Conservation (phyloP, 2,888 invertebrate species). For the Drosophila atripex region DNA sequence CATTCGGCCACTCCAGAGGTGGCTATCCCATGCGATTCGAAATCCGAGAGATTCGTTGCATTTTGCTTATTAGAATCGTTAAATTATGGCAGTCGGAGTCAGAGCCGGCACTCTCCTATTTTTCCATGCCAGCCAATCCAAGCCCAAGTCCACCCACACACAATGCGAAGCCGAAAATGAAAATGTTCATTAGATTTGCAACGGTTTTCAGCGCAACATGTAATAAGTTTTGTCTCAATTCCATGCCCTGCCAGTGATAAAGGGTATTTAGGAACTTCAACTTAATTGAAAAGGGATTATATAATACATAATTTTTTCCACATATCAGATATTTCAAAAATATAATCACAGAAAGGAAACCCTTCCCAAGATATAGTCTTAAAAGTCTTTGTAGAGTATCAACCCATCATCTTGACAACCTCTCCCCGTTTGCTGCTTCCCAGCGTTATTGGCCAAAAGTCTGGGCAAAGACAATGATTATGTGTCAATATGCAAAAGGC, state of each 20-base stretch:
- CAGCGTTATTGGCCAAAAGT: slow-evolving; percentile 41
- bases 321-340: no score
- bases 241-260: slow-evolving; percentile 14
- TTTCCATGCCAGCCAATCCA: slow-evolving; percentile 21
- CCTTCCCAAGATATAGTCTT: neutral
- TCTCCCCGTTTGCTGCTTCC: slow-evolving; percentile 7
- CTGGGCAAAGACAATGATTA: slow-evolving; percentile 73
- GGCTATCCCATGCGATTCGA: slow-evolving; percentile 20
- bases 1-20: slow-evolving; percentile 32
- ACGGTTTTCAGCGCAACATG: slow-evolving; percentile 72
- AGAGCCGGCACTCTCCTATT: slow-evolving; percentile 25
- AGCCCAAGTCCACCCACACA: slow-evolving; percentile 60
- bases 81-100: slow-evolving; percentile 63
- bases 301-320: no score
- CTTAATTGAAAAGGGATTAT: neutral
- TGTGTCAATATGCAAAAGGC: slow-evolving; percentile 78
- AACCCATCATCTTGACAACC: neutral
- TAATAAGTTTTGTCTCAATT: slow-evolving; percentile 65
- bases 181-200: slow-evolving; percentile 77
- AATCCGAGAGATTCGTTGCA: slow-evolving; percentile 34
- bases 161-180: slow-evolving; percentile 61
- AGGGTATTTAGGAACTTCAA: neutral
- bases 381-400: slow-evolving; percentile 9
- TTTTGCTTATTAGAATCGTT: slow-evolving; percentile 72
- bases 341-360: no score